phyloP scores from a whole-genome alignment of 2,113 vertebrate species.

The Bos taurus region ARS-UCD2.0 NC_037352.1:39588001-39588500 shows the following conservation, averaged over 20 bases:
- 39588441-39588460: not conserved
- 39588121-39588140: not conserved
- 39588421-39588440: not conserved
- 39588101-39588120: not conserved
- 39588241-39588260: not conserved
- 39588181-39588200: not conserved
- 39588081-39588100: not conserved
- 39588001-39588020: not conserved
- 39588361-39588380: not conserved
- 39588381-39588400: not conserved
- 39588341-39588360: not conserved
- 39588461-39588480: not conserved
- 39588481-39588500: not conserved
- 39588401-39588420: not conserved
- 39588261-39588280: not conserved
- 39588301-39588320: not conserved
- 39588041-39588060: not conserved
- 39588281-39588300: not conserved
- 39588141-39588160: not conserved
- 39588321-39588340: rapidly evolving
- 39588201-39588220: not conserved
- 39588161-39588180: not conserved
- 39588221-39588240: not conserved
- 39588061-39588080: not conserved
- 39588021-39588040: not conserved